phyloP scores from a whole-genome alignment of 2,797 vertebrate genomes.

The Amblyopsis hoosieri region DNA sequence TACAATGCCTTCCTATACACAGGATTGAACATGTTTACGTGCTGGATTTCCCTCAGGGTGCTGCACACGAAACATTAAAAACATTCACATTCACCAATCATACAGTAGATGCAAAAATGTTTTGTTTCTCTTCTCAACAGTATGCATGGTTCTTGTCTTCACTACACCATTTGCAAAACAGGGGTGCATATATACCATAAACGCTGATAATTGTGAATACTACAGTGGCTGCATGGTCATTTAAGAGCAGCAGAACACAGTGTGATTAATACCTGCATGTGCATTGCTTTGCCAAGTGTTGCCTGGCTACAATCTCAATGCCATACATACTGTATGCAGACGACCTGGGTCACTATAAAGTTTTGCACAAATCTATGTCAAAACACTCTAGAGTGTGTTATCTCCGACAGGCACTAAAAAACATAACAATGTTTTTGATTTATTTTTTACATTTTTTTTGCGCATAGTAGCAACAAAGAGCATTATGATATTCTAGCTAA shows the following conservation, averaged over 20 bases:
- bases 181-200: neutral
- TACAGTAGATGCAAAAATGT: neutral
- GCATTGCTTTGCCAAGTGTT: neutral
- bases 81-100: neutral
- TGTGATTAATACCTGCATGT: neutral
- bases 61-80: conserved; percentile 27
- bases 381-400: too few species aligned
- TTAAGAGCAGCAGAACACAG: too few species aligned
- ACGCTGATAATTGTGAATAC: too few species aligned
- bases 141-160: conserved; percentile 24
- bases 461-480: conserved; percentile 49
- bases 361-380: too few species aligned
- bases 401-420: conserved; percentile 1
- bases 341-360: too few species aligned
- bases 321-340: too few species aligned
- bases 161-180: conserved; percentile 19
- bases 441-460: neutral
- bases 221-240: too few species aligned
- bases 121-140: conserved; percentile 4
- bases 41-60: conserved; percentile 41
- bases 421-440: conserved; percentile 6
- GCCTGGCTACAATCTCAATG: too few species aligned
- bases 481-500: conserved; percentile 49
- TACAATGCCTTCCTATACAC: neutral
- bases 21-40: conserved; percentile 20